A percentile compares a stretch with the other conserved stretches of the same genome.
phyloP scores from a whole-genome alignment of 2,888 invertebrate genomes.

The Thalpophila matura region DNA sequence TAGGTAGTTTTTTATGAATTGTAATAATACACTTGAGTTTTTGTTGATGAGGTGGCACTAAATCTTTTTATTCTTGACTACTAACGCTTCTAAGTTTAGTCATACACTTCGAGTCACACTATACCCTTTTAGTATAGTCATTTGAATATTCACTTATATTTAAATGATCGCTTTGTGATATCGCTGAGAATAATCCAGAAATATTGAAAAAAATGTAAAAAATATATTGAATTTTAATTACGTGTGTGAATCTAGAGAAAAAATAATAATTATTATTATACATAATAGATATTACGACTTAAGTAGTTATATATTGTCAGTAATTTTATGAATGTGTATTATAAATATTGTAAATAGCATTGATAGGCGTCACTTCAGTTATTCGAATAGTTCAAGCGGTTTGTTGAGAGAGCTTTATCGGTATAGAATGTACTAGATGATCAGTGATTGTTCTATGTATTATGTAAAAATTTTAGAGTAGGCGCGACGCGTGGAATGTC shows the following conservation, averaged over 20 bases:
- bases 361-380: conserved; percentile 60
- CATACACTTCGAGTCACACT: conserved; percentile 38
- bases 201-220: conserved; percentile 61
- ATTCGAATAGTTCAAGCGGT: conserved; percentile 72
- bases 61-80: conserved; percentile 50
- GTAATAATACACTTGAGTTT: conserved; percentile 51
- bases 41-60: conserved; percentile 47
- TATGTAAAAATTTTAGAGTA: conserved; percentile 67
- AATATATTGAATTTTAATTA: conserved; percentile 62
- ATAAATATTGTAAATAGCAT: conserved; percentile 75
- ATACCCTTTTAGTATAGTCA: conserved; percentile 73
- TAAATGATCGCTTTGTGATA: conserved; percentile 85
- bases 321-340: conserved; percentile 72
- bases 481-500: conserved; percentile 78
- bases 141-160: conserved; percentile 79
- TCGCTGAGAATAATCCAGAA: conserved; percentile 73
- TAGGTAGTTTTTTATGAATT: conserved; percentile 52
- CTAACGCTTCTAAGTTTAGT: conserved; percentile 54
- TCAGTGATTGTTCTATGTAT: conserved; percentile 65
- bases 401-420: conserved; percentile 80
- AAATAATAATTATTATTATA: conserved; percentile 55
- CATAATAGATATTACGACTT: conserved; percentile 54
- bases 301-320: conserved; percentile 60
- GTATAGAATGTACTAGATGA: conserved; percentile 61
- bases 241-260: conserved; percentile 66